Evolutionary conservation across 2,888 invertebrate genomes (phyloP), one percentile per base, ranked within the genome.

Genomic region (Ctenicera cuprea): DNA sequence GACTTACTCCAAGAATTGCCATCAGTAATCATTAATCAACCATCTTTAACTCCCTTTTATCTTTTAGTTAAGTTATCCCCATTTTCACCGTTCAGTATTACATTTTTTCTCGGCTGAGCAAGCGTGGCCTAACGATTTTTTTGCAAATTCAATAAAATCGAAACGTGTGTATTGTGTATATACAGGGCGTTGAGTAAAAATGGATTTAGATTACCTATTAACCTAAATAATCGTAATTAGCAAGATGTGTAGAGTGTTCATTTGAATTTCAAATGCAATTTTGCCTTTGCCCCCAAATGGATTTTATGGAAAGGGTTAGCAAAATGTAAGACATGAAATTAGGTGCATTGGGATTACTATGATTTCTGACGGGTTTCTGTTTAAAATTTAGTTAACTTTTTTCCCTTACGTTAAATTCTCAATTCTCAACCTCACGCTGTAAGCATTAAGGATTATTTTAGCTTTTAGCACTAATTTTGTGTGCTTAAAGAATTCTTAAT

Each of bases 1-100:
- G 67, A 69, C 67, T 73, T 69, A 54, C 52, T 68, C 41, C 26
- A 52, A 73, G 50, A 57, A 64, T 48, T 64, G 52, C 41, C 41
- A 54, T 52, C 52, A 14, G 54, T 67, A 67, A 67, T 67, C 45
- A 57, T 57, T 57, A 43, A 57, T 43, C 67, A 43, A 26, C 30
- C 30, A 38, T 16, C 14, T 38, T 59, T 59, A 59, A 38, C 18
- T 22, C 5, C 18, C n/a, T 37, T 18, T 38, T 59, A 22, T 18
- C 14, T 54, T 52, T 16, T 12, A 33, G 14, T 12, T 22, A 22
- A n/a, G n/a, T 20, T 52, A n/a, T n/a, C 14, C 20, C 11, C 8
- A 3, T 61, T 61, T 33, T 33, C 37, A 18, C 50, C 20, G 7
- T 50, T 50, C 4, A 4, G 1, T 9, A 9, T 5, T 33, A 9